Percentiles rank a stretch among this genome's conserved stretches.
Conservation (phyloP, 2,888 invertebrate species). For the Zhuqinia jingwanae region DNA sequence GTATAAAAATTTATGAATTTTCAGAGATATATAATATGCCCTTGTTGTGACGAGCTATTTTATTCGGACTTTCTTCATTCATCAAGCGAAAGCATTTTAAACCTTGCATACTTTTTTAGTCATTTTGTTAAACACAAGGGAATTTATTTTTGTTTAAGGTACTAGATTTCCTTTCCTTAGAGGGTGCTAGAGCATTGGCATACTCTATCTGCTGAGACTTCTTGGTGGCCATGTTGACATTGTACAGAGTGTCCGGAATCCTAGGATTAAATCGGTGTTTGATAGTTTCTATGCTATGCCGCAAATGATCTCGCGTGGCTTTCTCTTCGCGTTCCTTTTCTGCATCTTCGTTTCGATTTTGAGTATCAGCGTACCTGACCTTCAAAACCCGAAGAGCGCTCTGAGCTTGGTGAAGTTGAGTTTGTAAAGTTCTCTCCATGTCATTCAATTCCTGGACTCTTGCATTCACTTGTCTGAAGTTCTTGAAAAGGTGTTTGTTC, state of each 20-base stretch:
- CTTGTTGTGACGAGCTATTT: too few relatives aligned
- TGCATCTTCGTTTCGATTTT: background rate
- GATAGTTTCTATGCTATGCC: background rate
- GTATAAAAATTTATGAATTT: background rate
- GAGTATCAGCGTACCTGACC: background rate
- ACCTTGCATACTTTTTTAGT: too few relatives aligned
- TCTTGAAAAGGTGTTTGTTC: constrained; percentile 15
- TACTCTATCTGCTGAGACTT: background rate
- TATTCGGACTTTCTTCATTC: too few relatives aligned
- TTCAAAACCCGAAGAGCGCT: constrained; percentile 1
- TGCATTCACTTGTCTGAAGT: background rate
- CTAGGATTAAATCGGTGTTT: background rate
- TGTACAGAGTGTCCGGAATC: constrained; percentile 10
- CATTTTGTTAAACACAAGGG: too few relatives aligned
- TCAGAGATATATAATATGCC: too few relatives aligned
- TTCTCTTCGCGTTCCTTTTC: constrained; percentile 8
- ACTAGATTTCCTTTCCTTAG: too few relatives aligned
- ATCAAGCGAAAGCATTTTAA: too few relatives aligned
- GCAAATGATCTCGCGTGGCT: background rate
- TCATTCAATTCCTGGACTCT: constrained; percentile 7
- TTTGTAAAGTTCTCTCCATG: background rate
- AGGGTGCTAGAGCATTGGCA: too few relatives aligned
- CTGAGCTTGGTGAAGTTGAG: constrained; percentile 20
- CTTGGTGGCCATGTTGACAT: background rate
- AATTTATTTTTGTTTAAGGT: too few relatives aligned